Base-by-base conservation (phyloP, 2,113 vertebrate species). In the Callospermophilus lateralis region DNA sequence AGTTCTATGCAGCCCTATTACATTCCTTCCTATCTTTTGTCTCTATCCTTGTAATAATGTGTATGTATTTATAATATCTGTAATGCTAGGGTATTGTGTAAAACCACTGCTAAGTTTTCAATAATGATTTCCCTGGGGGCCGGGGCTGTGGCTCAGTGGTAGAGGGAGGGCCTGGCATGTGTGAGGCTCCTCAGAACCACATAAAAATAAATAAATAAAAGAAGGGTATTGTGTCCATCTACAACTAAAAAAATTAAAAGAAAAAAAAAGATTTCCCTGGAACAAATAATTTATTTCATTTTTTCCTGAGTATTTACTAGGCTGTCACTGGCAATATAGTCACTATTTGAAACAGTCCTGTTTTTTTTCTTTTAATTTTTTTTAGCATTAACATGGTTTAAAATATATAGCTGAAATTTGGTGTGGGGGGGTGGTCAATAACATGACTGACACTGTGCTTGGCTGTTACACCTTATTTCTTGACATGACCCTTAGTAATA, bases 71-170 rank as follows among this genome's bases (percentile, higher is more conserved):
- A 13, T 51, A 15, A 15, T 48, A 74, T 32, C 16, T 78, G 48
- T 37, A 53, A 51, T 17, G 51, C 2, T 3, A 55, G 48, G 79
- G 48, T 48, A 53, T 5, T 65, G 51, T 68, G 20, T 26, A 93
- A 55, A 93, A 79, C 48, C 26, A 51, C 94, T 63, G 91, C 65
- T 65, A 16, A 58, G 32, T 76, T 94, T 48, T 92, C 32, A 45
- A 20, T 17, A 20, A 77, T 70, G 83, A 58, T 61, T 72, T 73
- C 79, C 13, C 13, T 63, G 68, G 88, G 45, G 45, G 45, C 45
- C 45, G 8, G 45, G 45, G 45, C 45, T 45, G 8, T 45, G 45
- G 42, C 42, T 45, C 42, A 45, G 42, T 45, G 42, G 42, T 45
- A 45, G 42, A 45, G 42, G 42, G 42, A 6, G 7, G 7, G 45